Evolutionary conservation across 1,140 invertebrate species (phyloP).

Genomic region (Antheraea mylitta): DNA sequence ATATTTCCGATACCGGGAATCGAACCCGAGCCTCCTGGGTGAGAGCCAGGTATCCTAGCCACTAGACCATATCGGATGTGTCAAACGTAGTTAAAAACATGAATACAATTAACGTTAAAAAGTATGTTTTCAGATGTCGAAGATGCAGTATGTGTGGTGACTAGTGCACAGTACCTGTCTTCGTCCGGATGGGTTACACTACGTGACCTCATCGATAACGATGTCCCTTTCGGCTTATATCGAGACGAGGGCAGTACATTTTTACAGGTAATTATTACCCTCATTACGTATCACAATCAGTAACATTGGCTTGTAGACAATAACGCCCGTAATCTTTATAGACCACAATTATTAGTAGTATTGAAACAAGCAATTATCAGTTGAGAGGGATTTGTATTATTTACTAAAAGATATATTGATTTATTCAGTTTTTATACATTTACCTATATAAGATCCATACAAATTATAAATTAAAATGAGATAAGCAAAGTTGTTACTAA

Average conservation of each 20-base stretch:
- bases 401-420: too few relatives aligned
- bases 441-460: too few relatives aligned
- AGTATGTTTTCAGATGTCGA: slow-evolving; percentile 79
- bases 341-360: too few relatives aligned
- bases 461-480: too few relatives aligned
- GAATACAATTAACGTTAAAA: background rate
- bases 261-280: slow-evolving; percentile 81
- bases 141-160: slow-evolving; percentile 89
- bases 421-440: too few relatives aligned
- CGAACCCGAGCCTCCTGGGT: slow-evolving; percentile 59
- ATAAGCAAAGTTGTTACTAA: too few relatives aligned
- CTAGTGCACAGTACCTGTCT: slow-evolving; percentile 88
- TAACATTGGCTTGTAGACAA: too few relatives aligned
- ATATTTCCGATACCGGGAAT: slow-evolving; percentile 62
- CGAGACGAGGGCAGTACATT: slow-evolving; percentile 89
- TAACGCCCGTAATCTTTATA: too few relatives aligned
- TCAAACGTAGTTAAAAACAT: background rate
- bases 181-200: slow-evolving; percentile 88
- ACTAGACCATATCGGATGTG: slow-evolving; percentile 64
- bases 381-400: too few relatives aligned
- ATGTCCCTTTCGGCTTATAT: slow-evolving; percentile 89
- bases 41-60: slow-evolving; percentile 60
- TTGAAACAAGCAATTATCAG: too few relatives aligned
- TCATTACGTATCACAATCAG: background rate
- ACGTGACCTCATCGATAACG: slow-evolving; percentile 85